phyloP scores from a whole-genome alignment of 2,797 vertebrate genomes.

The Scolopax bukidnonensis region DNA sequence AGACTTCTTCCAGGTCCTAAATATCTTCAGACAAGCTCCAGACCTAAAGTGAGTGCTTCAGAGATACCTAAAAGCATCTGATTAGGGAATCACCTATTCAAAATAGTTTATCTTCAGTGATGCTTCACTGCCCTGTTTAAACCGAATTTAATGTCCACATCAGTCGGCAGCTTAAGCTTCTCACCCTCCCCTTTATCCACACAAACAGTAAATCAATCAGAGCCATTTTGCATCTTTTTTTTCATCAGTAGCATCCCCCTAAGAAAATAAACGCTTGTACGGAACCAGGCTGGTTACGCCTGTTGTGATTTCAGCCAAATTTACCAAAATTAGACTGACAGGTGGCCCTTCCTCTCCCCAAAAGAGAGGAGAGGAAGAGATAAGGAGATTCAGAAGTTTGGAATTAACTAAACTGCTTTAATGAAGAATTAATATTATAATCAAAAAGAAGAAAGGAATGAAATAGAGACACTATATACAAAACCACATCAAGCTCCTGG shows the following conservation, averaged over 20 bases:
- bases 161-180: not conserved
- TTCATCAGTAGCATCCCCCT: not conserved
- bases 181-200: not conserved
- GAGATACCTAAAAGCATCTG: not conserved
- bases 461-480: too few relatives aligned
- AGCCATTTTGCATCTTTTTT: not conserved
- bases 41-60: not conserved
- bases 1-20: not conserved
- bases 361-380: too few relatives aligned
- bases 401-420: too few relatives aligned
- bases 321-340: too few relatives aligned
- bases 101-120: not conserved
- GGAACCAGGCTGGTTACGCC: not conserved
- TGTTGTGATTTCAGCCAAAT: too few relatives aligned
- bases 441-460: too few relatives aligned
- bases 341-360: too few relatives aligned
- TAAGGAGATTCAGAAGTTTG: too few relatives aligned
- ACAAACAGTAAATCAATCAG: not conserved
- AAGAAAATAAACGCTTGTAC: not conserved
- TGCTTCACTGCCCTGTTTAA: not conserved
- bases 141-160: not conserved
- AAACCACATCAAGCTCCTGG: too few relatives aligned
- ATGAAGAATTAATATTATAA: too few relatives aligned
- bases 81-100: not conserved
- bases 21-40: not conserved